Conservation (phyloP, 2,113 vertebrate genomes). For the Neodon shergylaensis region DNA sequence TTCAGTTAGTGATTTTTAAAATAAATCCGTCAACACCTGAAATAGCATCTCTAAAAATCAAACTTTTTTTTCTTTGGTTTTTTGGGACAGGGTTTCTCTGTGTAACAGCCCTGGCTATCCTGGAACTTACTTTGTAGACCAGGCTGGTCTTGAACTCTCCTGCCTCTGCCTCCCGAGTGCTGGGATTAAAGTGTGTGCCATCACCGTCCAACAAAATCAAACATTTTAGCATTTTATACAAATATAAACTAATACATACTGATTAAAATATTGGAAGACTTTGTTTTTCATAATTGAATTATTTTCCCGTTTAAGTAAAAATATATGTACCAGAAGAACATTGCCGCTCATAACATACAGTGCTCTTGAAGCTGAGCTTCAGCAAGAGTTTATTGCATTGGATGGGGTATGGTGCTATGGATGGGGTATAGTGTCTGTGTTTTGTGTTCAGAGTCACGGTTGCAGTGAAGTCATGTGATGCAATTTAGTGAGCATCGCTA, state of each 20-base stretch:
- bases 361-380: not conserved
- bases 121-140: no score
- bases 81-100: no score
- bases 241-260: not conserved
- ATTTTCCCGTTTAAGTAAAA: not conserved
- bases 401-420: not conserved
- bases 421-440: not conserved
- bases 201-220: not conserved
- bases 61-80: not conserved
- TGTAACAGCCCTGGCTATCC: no score
- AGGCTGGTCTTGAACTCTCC: no score
- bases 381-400: not conserved
- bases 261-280: not conserved
- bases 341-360: not conserved
- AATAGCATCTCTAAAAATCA: not conserved
- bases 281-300: not conserved
- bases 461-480: not conserved
- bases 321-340: not conserved
- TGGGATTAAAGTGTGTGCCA: no score
- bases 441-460: not conserved
- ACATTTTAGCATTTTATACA: not conserved
- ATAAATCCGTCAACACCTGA: not conserved
- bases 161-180: no score
- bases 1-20: not conserved
- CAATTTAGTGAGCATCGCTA: not conserved